These are phyloP conservation scores for Theropithecus gelada DNA, from an alignment of 2,113 vertebrate species.

Conservation along the genomic window DNA sequence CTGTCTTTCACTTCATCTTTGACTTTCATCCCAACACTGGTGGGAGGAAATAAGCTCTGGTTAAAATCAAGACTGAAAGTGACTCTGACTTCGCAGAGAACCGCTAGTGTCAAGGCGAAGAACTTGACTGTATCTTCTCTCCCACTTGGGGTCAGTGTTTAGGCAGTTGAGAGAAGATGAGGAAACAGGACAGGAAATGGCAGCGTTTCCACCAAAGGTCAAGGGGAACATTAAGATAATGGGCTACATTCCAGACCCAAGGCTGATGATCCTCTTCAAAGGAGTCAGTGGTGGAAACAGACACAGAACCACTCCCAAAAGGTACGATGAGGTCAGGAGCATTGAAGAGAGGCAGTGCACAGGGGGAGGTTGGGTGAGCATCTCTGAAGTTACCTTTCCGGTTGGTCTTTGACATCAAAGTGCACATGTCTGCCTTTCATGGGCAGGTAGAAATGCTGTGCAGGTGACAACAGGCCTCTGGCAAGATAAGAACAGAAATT, in stretches of 20 bases:
- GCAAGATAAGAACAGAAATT: constrained; percentile 71
- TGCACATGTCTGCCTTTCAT: constrained; percentile 54
- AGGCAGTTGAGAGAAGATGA: neutral
- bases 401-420: constrained; percentile 76
- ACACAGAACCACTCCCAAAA: constrained; percentile 7
- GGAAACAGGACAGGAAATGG: neutral
- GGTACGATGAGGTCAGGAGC: neutral
- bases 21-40: neutral
- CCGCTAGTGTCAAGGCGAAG: neutral
- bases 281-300: neutral
- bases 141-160: constrained; percentile 35
- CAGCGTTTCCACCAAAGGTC: neutral
- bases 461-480: constrained; percentile 67
- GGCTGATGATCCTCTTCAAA: neutral
- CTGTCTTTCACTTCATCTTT: constrained; percentile 38
- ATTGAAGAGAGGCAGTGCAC: constrained; percentile 2
- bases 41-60: constrained; percentile 18
- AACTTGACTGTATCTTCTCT: neutral
- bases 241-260: neutral
- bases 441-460: constrained; percentile 68
- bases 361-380: neutral
- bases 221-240: neutral
- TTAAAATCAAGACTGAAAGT: neutral
- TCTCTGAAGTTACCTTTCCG: constrained; percentile 51
- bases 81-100: neutral